Conservation (phyloP, 2,113 vertebrate species). For the Bufo gargarizans region DNA sequence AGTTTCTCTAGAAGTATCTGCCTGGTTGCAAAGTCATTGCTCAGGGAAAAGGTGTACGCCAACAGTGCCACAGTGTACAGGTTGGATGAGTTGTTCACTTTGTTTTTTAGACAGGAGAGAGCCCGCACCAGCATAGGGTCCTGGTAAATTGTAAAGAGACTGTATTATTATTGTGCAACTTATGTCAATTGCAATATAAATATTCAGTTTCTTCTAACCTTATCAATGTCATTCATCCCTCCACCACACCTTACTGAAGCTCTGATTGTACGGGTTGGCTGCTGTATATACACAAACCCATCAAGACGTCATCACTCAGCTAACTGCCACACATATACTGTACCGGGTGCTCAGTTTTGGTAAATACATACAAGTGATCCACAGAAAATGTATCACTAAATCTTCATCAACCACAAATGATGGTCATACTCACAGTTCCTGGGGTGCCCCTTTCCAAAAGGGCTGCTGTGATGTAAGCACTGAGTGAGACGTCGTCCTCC, state of each 20-base stretch:
- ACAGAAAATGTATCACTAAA: background rate
- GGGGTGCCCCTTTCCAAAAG: constrained; percentile 76
- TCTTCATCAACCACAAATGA: background rate
- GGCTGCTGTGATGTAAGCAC: constrained; percentile 79
- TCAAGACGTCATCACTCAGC: too few relatives aligned
- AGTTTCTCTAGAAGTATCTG: constrained; percentile 58
- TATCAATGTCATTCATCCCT: too few relatives aligned
- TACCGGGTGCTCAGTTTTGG: too few relatives aligned
- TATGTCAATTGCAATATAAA: background rate
- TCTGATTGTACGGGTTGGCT: too few relatives aligned
- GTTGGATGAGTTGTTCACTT: constrained; percentile 62
- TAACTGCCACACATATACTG: too few relatives aligned
- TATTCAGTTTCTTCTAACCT: too few relatives aligned
- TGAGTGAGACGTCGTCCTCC: constrained; percentile 79
- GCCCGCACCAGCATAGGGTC: constrained; percentile 68
- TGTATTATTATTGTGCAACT: background rate
- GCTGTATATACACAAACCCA: too few relatives aligned
- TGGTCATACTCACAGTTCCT: constrained; percentile 66
- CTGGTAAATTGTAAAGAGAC: constrained; percentile 62
- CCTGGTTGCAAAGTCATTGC: constrained; percentile 69
- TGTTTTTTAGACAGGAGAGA: constrained; percentile 72
- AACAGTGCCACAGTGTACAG: constrained; percentile 79
- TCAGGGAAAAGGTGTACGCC: constrained; percentile 85
- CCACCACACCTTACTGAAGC: too few relatives aligned
- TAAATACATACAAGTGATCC: background rate